Evolutionary conservation across 2,888 invertebrate genomes (phyloP).

Genomic region (Folsomia candida): DNA sequence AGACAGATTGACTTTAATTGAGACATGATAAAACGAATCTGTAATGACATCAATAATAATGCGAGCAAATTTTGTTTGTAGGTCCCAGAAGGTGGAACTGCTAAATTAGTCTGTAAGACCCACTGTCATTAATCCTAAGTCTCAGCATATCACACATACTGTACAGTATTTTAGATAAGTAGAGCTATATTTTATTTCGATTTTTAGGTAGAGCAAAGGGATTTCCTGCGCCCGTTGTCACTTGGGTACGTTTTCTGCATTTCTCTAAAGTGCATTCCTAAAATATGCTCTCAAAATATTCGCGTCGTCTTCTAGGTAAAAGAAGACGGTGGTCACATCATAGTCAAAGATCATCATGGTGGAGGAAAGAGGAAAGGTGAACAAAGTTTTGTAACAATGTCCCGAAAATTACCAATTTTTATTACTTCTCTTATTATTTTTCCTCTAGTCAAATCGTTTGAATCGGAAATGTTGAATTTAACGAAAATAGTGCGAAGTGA

Average conservation of each 20-base stretch:
- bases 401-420: background rate
- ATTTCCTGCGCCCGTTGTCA: slow-evolving; percentile 63
- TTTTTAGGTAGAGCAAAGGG: slow-evolving; percentile 71
- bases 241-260: background rate
- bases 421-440: slow-evolving; percentile 16
- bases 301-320: slow-evolving; percentile 82
- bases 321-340: slow-evolving; percentile 80
- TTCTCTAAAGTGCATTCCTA: background rate
- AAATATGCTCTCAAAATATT: slow-evolving; percentile 1
- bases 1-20: no score
- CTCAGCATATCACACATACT: background rate
- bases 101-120: slow-evolving; percentile 52
- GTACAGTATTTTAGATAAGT: background rate
- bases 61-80: no score
- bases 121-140: background rate
- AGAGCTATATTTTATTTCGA: background rate
- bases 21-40: no score
- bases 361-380: slow-evolving; percentile 73
- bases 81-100: slow-evolving; percentile 87
- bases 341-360: slow-evolving; percentile 65
- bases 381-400: background rate
- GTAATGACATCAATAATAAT: no score
- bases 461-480: slow-evolving; percentile 76
- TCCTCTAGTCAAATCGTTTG: slow-evolving; percentile 65
- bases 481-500: slow-evolving; percentile 84